Evolutionary conservation across 2,888 invertebrate genomes (phyloP), one percentile per base, ranked within the genome.

Genomic region (Actias luna): DNA sequence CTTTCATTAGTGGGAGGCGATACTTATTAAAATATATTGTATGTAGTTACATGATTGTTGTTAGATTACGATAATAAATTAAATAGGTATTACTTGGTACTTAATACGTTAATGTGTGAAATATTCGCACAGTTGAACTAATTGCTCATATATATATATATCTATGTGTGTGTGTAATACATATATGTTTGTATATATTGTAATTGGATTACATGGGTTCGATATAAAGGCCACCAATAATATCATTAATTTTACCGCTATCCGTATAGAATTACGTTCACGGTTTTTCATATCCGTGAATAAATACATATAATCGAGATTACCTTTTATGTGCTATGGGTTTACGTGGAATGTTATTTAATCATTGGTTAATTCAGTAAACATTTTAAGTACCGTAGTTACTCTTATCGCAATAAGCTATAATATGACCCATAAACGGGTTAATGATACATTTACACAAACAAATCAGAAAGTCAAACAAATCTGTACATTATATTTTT

Each of bases 221-320:
- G 39, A 16, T 39, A n/a, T n/a, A 39, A 39, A 39, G 1, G 22
- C 50, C 18, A 50, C 8, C 14, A 50, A 25, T 50, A 50, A 50
- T 50, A 22, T 50, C 18, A 50, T 50, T 18, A 50, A 50, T 50
- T 10, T 22, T 22, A 50, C 50, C 50, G 50, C 5, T 18, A 50
- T 27, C 42, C 46, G 59, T 59, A 59, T 42, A 36, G 12, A 36
- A 59, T 59, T 29, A 59, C 36, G 22, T 42, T 59, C 14, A 39
- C 27, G 50, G 22, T 50, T 14, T 50, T 50, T 25, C 7, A 50
- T 50, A 50, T 50, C 50, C 25, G 2, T 39, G 5, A 39, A 50
- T 25, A 22, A 50, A 7, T 46, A 50, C 22, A 22, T 4, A 50
- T 50, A 8, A 50, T 22, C 18, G 22, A 22, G 50, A 50, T 50